phyloP scores from a whole-genome alignment of 2,113 vertebrate species.

The Notothenia rossii region DNA sequence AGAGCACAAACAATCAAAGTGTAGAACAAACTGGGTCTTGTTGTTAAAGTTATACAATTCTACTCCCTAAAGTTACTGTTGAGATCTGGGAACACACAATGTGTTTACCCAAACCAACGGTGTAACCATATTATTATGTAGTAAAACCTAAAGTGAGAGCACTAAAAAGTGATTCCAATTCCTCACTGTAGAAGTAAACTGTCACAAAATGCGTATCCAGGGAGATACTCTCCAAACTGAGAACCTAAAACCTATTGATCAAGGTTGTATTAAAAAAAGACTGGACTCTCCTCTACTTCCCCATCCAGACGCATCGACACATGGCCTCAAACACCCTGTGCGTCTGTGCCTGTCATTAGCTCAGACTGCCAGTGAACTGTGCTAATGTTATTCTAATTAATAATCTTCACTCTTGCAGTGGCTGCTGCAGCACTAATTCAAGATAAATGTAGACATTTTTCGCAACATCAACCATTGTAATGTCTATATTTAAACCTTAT shows the following conservation, averaged over 20 bases:
- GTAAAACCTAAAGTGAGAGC: too few relatives aligned
- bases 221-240: too few relatives aligned
- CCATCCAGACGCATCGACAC: slow-evolving; percentile 41
- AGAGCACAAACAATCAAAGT: neutral
- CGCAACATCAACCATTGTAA: slow-evolving; percentile 18
- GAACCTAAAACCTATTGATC: neutral
- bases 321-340: slow-evolving; percentile 45
- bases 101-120: neutral
- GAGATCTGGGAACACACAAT: neutral
- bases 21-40: neutral
- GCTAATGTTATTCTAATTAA: slow-evolving; percentile 66
- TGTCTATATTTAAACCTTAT: slow-evolving; percentile 62
- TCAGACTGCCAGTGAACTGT: slow-evolving; percentile 60
- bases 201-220: too few relatives aligned
- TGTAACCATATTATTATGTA: neutral
- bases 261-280: neutral
- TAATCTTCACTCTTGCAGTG: slow-evolving; percentile 50
- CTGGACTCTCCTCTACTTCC: neutral
- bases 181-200: too few relatives aligned
- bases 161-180: too few relatives aligned
- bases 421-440: slow-evolving; percentile 46
- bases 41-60: neutral
- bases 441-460: slow-evolving; percentile 40
- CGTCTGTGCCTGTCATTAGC: slow-evolving; percentile 68
- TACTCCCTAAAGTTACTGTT: neutral